phyloP scores from a whole-genome alignment of 2,888 invertebrate species.

The Xestia ashworthii region DNA sequence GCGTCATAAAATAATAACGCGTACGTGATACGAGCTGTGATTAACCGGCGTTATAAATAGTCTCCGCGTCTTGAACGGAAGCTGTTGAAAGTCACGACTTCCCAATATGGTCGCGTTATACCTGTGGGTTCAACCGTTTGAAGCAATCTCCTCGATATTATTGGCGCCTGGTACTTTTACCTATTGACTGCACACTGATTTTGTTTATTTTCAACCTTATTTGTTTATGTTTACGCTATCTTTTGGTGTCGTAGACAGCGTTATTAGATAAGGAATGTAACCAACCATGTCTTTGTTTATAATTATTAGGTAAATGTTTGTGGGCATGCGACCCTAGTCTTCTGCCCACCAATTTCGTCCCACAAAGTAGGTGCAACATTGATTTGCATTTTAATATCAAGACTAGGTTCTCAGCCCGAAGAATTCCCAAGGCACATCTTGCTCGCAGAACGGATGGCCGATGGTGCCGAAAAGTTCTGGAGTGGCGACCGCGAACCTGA shows the following conservation, averaged over 20 bases:
- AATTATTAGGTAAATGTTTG: background rate
- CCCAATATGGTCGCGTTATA: constrained; percentile 70
- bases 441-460: no score
- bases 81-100: constrained; percentile 56
- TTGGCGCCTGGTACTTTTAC: constrained; percentile 77
- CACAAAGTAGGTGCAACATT: background rate
- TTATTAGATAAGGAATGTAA: background rate
- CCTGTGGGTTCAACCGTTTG: constrained; percentile 66
- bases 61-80: constrained; percentile 43
- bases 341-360: background rate
- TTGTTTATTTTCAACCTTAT: constrained; percentile 42
- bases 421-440: no score
- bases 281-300: constrained; percentile 11
- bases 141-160: constrained; percentile 63
- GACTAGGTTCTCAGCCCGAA: background rate
- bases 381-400: background rate
- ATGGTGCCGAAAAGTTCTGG: no score
- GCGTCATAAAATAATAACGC: constrained; percentile 70
- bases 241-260: constrained; percentile 15
- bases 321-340: background rate
- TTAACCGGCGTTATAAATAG: constrained; percentile 64
- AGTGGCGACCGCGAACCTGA: no score
- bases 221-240: constrained; percentile 35
- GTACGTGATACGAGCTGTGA: constrained; percentile 68
- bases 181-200: constrained; percentile 68